Evolutionary conservation across 2,797 vertebrate genomes (phyloP).

Genomic region (Chanos chanos): DNA sequence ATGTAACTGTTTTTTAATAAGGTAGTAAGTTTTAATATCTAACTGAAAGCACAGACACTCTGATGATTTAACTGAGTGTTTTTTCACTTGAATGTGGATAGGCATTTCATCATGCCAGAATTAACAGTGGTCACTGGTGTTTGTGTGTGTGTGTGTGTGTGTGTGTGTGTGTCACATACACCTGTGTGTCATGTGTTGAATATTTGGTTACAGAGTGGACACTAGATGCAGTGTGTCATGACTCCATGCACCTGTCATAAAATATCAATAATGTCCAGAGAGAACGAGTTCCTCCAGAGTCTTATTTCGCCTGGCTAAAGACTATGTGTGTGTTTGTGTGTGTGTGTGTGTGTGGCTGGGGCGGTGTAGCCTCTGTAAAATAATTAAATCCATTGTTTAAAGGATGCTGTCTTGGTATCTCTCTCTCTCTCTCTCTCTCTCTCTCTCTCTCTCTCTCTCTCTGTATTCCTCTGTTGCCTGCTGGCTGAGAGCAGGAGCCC

Average conservation of each 20-base stretch:
- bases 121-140: too few relatives aligned
- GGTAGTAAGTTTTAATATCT: too few relatives aligned
- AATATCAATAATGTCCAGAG: slow-evolving; percentile 24
- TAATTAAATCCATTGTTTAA: too few relatives aligned
- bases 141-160: background rate
- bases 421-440: slow-evolving; percentile 13
- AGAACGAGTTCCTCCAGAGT: slow-evolving; percentile 28
- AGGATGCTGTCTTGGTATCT: slow-evolving; percentile 7
- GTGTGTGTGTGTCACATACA: too few relatives aligned
- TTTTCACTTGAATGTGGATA: too few relatives aligned
- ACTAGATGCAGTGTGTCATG: slow-evolving; percentile 22
- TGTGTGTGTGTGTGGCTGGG: background rate
- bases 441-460: slow-evolving; percentile 10
- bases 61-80: too few relatives aligned
- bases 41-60: too few relatives aligned
- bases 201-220: slow-evolving; percentile 33
- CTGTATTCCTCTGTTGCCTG: slow-evolving; percentile 5
- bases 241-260: slow-evolving; percentile 41
- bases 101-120: too few relatives aligned
- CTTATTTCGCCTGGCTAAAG: slow-evolving; percentile 20
- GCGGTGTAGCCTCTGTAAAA: too few relatives aligned
- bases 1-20: too few relatives aligned
- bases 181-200: slow-evolving; percentile 7
- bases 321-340: background rate
- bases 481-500: too few relatives aligned